Percentiles rank a stretch among this genome's conserved stretches.
Conservation (phyloP, 2,888 invertebrate genomes). For the Apamea crenata region DNA sequence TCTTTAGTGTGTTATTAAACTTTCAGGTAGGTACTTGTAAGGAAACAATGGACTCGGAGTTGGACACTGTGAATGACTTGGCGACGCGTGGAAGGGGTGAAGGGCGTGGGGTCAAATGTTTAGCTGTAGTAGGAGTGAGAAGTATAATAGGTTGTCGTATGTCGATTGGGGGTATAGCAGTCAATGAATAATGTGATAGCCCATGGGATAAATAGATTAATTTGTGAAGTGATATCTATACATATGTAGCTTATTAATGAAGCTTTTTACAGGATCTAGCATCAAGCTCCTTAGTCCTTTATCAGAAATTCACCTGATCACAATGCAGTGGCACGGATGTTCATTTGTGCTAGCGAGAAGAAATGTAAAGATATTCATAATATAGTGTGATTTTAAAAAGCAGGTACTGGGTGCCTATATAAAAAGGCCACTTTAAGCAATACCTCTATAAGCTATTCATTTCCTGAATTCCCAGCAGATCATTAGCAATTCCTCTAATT, state of each 20-base stretch:
- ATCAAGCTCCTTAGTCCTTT: neutral
- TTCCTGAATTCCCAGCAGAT: no score
- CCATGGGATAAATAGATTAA: no score
- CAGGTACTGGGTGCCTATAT: no score
- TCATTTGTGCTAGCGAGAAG: neutral
- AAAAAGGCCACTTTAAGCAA: no score
- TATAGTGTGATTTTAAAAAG: no score
- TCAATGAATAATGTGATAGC: neutral
- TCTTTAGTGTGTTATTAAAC: conserved; percentile 20
- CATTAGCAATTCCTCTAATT: no score
- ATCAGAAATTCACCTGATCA: neutral
- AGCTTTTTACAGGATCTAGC: neutral
- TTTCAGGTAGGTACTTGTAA: conserved; percentile 17
- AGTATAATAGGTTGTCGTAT: neutral
- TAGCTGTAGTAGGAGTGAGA: neutral
- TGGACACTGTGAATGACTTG: conserved; percentile 14
- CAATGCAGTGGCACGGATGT: neutral
- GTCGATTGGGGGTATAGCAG: neutral
- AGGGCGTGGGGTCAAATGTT: conserved; percentile 7
- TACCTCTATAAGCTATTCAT: no score
- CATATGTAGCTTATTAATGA: neutral
- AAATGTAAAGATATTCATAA: neutral
- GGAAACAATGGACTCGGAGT: conserved; percentile 19
- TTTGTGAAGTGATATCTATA: neutral
- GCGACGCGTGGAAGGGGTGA: conserved; percentile 1